Conservation (phyloP, 2,888 invertebrate species). For the Torymus tubicola region DNA sequence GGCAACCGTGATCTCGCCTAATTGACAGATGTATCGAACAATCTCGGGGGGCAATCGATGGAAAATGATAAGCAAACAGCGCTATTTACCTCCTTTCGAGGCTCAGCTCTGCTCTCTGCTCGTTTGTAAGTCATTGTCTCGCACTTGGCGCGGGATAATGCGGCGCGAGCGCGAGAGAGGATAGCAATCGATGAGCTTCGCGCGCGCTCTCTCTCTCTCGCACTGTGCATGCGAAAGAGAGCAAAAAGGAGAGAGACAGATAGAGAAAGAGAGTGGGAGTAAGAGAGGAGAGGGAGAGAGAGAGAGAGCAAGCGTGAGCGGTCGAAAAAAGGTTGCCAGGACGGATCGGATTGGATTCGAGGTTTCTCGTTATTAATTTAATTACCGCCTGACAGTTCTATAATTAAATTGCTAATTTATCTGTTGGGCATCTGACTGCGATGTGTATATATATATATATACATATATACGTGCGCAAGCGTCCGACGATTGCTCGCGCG, state of each 20-base stretch:
- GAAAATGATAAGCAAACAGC: slow-evolving; percentile 56
- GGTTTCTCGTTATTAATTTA: slow-evolving; percentile 76
- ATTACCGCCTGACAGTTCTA: slow-evolving; percentile 75
- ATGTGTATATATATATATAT: no score
- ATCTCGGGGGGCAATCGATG: slow-evolving; percentile 55
- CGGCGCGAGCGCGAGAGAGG: neutral
- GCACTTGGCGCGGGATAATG: slow-evolving; percentile 28
- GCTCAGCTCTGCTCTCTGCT: slow-evolving; percentile 13
- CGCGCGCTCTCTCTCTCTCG: neutral
- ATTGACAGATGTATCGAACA: slow-evolving; percentile 58
- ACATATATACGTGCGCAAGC: slow-evolving; percentile 60
- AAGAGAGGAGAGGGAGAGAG: neutral
- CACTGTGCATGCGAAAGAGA: slow-evolving; percentile 1
- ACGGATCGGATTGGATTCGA: slow-evolving; percentile 70
- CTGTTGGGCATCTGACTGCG: slow-evolving; percentile 70
- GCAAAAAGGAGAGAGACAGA: neutral
- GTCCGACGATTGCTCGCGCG: neutral
- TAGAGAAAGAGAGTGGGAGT: neutral
- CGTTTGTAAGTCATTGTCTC: slow-evolving; percentile 56
- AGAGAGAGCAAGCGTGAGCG: neutral
- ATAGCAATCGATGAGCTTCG: slow-evolving; percentile 17
- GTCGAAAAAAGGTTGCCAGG: slow-evolving; percentile 24
- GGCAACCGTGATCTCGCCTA: slow-evolving; percentile 50
- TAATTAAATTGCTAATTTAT: slow-evolving; percentile 76
- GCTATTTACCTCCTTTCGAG: slow-evolving; percentile 53